Evolutionary conservation across 2,888 invertebrate genomes (phyloP), one percentile per base, ranked within the genome.

Genomic region (Drosophila rellima): DNA sequence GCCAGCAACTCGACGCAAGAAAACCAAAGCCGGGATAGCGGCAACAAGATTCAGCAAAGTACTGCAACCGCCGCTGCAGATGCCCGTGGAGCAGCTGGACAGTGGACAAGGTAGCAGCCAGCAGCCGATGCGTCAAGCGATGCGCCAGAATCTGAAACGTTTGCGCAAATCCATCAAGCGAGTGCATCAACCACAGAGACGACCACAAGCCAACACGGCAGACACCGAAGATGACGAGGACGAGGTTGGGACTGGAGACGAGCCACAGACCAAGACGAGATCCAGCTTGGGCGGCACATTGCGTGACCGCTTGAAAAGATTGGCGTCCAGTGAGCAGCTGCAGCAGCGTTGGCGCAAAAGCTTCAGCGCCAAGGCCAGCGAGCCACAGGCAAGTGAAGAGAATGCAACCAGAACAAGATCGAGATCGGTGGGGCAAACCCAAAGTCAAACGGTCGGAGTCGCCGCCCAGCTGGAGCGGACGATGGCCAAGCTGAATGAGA

Each of bases 321-420:
- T 91, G 15, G 79, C 83, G 2, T 78, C 82, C 29, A 78, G 63
- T 2, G 90, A 84, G n/a, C 91, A 88, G 26, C 64, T 92, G 11
- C 90, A 85, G 44, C 74, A 60, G 76, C 88, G 57, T 18, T 91
- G 91, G 91, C 88, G 88, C 37, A 91, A 88, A 42, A 91, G 88
- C 26, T 85, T 91, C 45, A 91, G 88, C 26, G 84, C 91, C 45
- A 91, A 85, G 15, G 5, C 31, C 13, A 37, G 17, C 17, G 48
- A 37, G 6, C 1, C 15, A 15, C 47, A 15, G 10, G 4, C 52
- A 37, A 37, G 31, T 17, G 39, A 26, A 26, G 26, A n/a, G n/a
- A n/a, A n/a, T n/a, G n/a, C n/a, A n/a, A n/a, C n/a, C n/a, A n/a
- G n/a, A n/a, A n/a, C 7, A 2, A 7, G 6, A 23, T 23, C 23